phyloP scores from a whole-genome alignment of 2,797 vertebrate species.

The Spinibarbus caldwelli region DNA sequence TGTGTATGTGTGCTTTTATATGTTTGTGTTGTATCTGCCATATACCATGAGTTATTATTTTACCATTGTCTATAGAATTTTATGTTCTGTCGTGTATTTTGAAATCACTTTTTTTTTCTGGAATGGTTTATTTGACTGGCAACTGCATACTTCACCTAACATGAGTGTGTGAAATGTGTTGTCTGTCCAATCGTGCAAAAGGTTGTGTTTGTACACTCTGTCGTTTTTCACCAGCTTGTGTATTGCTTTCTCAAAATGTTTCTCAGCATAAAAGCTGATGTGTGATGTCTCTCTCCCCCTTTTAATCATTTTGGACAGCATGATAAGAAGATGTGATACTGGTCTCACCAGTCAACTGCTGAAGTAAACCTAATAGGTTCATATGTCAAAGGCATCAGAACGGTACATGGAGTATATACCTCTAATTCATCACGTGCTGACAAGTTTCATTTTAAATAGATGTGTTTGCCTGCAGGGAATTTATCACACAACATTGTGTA shows the following conservation, averaged over 20 bases:
- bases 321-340: conserved; percentile 20
- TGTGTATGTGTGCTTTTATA: not conserved
- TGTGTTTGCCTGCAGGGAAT: conserved; percentile 39
- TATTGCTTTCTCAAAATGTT: conserved; percentile 37
- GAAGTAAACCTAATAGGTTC: conserved; percentile 34
- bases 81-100: conserved; percentile 22
- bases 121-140: conserved; percentile 6
- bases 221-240: conserved; percentile 30
- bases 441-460: conserved; percentile 15
- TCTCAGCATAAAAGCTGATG: conserved; percentile 6
- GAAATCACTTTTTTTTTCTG: conserved; percentile 7
- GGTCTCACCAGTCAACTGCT: conserved; percentile 25
- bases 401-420: conserved; percentile 19
- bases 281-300: not conserved
- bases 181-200: not conserved
- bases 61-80: not conserved
- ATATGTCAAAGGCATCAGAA: conserved; percentile 22
- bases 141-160: conserved; percentile 20
- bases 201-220: not conserved
- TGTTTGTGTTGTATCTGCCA: conserved; percentile 4
- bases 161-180: not conserved
- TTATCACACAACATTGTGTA: conserved; percentile 15
- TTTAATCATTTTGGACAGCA: conserved; percentile 13
- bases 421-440: conserved; percentile 38
- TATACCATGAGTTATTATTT: conserved; percentile 5